A percentile compares a stretch with the other conserved stretches of the same genome.
phyloP scores from a whole-genome alignment of 2,113 vertebrate species.

The Chlamydotis undulata region DNA sequence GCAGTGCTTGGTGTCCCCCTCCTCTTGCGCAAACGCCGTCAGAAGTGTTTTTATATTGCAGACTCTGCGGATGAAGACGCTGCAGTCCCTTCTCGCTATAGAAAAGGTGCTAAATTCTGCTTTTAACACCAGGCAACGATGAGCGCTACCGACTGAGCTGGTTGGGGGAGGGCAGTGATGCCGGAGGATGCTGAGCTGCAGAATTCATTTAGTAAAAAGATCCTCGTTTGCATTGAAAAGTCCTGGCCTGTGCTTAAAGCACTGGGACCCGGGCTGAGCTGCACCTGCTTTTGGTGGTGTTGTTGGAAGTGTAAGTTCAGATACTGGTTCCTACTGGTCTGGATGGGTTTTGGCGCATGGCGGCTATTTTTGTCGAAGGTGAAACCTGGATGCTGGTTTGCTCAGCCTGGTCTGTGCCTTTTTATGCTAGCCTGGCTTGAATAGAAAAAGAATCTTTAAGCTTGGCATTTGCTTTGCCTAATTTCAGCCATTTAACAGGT shows the following conservation, averaged over 20 bases:
- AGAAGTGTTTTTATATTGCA: not conserved
- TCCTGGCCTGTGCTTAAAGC: not conserved
- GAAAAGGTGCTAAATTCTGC: not conserved
- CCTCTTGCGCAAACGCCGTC: not conserved
- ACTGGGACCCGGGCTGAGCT: not conserved
- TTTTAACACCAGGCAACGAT: not conserved
- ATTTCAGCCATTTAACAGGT: constrained; percentile 4
- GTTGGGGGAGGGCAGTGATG: not conserved
- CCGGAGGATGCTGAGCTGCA: not conserved
- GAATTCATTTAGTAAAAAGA: not conserved
- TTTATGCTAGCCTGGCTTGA: not conserved
- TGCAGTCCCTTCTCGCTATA: not conserved
- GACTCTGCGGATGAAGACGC: not conserved
- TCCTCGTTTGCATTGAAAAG: not conserved
- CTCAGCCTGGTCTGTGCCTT: not conserved
- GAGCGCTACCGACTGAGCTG: not conserved
- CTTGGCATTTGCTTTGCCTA: not conserved
- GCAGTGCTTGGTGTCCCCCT: not conserved
- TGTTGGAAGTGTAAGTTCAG: not conserved
- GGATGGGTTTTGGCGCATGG: not conserved
- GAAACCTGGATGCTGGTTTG: not conserved
- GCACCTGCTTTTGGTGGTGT: not conserved
- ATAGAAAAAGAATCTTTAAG: not conserved
- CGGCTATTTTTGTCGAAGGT: not conserved
- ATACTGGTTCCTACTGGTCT: not conserved